Conservation (phyloP, 2,888 invertebrate genomes). For the Crematogaster levior region DNA sequence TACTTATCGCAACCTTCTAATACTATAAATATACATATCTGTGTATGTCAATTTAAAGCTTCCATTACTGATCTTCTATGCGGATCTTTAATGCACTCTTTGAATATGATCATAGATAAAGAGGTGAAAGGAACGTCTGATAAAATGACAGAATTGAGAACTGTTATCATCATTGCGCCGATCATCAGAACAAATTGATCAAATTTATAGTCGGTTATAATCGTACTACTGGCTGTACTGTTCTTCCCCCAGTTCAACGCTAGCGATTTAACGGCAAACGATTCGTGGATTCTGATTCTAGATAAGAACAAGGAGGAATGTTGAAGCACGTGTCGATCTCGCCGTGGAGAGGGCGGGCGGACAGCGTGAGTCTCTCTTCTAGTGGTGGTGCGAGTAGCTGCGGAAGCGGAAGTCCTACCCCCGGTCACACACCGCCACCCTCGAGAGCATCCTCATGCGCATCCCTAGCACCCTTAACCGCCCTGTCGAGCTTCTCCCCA, state of each 20-base stretch:
- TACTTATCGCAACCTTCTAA: neutral
- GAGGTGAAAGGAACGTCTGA: neutral
- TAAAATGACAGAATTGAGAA: neutral
- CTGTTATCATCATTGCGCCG: neutral
- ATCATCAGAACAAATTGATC: neutral
- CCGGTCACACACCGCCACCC: conserved; percentile 88
- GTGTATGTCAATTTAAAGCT: neutral
- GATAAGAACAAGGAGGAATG: conserved; percentile 87
- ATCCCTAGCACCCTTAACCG: conserved; percentile 82
- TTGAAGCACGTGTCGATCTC: conserved; percentile 97
- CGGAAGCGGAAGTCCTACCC: conserved; percentile 91
- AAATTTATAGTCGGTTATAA: neutral
- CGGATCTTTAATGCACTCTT: neutral
- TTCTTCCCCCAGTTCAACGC: neutral
- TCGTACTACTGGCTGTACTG: neutral
- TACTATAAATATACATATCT: too few species aligned
- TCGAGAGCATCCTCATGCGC: conserved; percentile 84
- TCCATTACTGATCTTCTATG: neutral
- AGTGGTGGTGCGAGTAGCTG: conserved; percentile 87
- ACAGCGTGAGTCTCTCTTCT: conserved; percentile 93
- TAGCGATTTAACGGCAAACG: conserved; percentile 25
- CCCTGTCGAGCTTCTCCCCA: conserved; percentile 83
- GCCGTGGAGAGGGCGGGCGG: conserved; percentile 93
- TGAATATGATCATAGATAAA: neutral
- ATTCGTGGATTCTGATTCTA: conserved; percentile 48